Conservation (phyloP, 2,888 invertebrate species). For the Pyralis farinalis region DNA sequence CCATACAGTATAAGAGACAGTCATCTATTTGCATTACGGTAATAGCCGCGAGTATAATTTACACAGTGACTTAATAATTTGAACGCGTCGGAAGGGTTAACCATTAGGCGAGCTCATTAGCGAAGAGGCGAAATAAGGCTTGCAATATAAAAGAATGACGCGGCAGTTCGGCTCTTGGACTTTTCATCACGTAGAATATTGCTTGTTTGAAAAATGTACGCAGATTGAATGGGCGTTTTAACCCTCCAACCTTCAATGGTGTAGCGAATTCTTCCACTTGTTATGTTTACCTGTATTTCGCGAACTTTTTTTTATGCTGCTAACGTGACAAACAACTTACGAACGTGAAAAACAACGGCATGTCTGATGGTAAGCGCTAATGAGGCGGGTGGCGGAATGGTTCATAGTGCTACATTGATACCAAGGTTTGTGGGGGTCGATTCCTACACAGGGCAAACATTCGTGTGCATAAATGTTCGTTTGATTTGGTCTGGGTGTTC, state of each 20-base stretch:
- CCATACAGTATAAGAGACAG: conserved; percentile 5
- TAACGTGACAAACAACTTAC: too few species aligned
- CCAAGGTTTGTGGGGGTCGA: too few species aligned
- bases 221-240: conserved; percentile 16
- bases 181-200: conserved; percentile 40
- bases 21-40: conserved; percentile 10
- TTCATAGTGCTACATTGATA: too few species aligned
- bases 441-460: too few species aligned
- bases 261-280: conserved; percentile 6
- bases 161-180: conserved; percentile 38
- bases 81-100: conserved; percentile 18
- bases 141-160: conserved; percentile 74
- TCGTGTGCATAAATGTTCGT: too few species aligned
- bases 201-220: conserved; percentile 12
- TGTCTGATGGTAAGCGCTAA: too few species aligned
- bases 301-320: too few species aligned
- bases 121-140: conserved; percentile 56
- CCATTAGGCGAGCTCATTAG: conserved; percentile 55
- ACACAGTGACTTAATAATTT: conserved; percentile 16
- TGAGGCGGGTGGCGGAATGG: too few species aligned
- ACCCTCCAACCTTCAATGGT: conserved; percentile 6
- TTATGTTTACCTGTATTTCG: too few species aligned
- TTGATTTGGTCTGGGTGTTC: too few species aligned
- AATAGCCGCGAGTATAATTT: conserved; percentile 2
- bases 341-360: too few species aligned